These are phyloP conservation scores for Eledone cirrhosa DNA, from an alignment of 2,888 invertebrate genomes.

Conservation along the genomic window DNA sequence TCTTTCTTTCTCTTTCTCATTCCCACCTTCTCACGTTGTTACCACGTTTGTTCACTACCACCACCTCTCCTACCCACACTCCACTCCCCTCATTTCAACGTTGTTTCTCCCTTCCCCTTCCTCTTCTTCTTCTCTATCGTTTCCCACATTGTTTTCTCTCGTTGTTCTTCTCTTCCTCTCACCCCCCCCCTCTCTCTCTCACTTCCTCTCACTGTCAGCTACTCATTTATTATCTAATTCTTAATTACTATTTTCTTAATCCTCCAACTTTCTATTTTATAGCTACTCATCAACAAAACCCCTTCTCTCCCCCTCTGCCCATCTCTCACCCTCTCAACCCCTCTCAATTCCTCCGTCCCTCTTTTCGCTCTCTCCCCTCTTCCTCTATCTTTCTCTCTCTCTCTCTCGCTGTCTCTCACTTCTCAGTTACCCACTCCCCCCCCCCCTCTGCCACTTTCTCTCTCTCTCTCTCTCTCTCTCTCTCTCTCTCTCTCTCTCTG, in stretches of 20 bases:
- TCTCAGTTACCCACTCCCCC: not conserved
- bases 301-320: not conserved
- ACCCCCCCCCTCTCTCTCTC: not conserved
- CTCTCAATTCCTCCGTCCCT: not conserved
- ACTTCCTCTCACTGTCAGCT: too few species aligned
- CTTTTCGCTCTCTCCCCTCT: not conserved
- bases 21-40: too few species aligned
- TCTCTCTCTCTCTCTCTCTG: too few species aligned
- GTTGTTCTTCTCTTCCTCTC: not conserved
- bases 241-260: not conserved
- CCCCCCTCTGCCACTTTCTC: too few species aligned
- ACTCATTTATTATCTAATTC: too few species aligned
- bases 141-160: not conserved
- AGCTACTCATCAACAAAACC: too few species aligned
- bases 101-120: not conserved
- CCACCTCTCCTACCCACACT: too few species aligned
- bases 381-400: not conserved
- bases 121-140: not conserved
- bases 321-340: not conserved
- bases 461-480: too few species aligned
- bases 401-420: not conserved
- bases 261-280: not conserved
- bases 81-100: too few species aligned
- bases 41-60: too few species aligned
- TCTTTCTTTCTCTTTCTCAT: too few species aligned